Base-by-base conservation (phyloP, 1,140 invertebrate genomes). In the Dinothrombium tinctorium region DNA sequence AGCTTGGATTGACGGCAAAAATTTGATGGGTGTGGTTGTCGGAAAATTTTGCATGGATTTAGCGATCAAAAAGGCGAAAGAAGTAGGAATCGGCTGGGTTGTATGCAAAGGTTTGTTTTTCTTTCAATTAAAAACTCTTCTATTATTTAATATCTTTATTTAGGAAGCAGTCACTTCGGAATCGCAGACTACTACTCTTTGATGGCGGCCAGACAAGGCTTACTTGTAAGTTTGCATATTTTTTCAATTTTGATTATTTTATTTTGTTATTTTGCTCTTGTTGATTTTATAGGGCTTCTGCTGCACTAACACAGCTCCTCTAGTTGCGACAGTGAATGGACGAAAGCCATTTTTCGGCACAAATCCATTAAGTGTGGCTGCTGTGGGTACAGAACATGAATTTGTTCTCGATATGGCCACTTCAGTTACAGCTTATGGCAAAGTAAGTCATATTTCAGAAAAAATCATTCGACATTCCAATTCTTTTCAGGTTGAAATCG, bases 401-500 rank as follows among this genome's bases (percentile, higher is more conserved):
- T 90, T 89, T 58, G 68, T 83, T 1, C 56, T 95, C 23, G 87
- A 95, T 53, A 90, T 90, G 83, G 84, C 87, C 0, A 89, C 86
- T 1, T 79, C 82, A 0, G 69, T 79, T 0, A 83, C 83, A 0
- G 74, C 77, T 21, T 61, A 77, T 39, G 77, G 78, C 46, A 82
- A 28, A n/a, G n/a, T n/a, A n/a, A n/a, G n/a, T n/a, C n/a, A n/a
- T n/a, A n/a, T n/a, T n/a, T n/a, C n/a, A n/a, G n/a, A n/a, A n/a
- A n/a, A n/a, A n/a, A n/a, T n/a, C n/a, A n/a, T n/a, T n/a, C n/a
- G n/a, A n/a, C n/a, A n/a, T n/a, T n/a, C n/a, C n/a, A n/a, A n/a
- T n/a, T n/a, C n/a, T n/a, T n/a, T n/a, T n/a, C n/a, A n/a, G n/a
- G 73, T 86, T 45, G 81, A 89, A 64, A 62, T 86, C 32, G 71